phyloP scores from a whole-genome alignment of 2,113 vertebrate species.

The Lota lota region DNA sequence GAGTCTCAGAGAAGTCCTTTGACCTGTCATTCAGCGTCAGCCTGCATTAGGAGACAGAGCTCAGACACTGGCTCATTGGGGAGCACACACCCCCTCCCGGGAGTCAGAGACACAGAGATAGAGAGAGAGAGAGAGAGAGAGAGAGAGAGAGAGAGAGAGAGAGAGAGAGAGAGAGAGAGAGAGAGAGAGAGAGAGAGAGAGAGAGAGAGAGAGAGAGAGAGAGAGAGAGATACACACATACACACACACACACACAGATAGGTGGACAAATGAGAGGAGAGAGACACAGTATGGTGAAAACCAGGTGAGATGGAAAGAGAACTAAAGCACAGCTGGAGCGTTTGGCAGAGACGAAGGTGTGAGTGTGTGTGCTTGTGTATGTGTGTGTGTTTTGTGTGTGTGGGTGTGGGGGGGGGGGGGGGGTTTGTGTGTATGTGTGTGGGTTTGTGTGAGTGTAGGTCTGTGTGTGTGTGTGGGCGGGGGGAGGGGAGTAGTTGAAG shows the following conservation, averaged over 20 bases:
- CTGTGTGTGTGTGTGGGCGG: too few relatives aligned
- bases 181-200: not conserved
- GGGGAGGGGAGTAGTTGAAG: too few relatives aligned
- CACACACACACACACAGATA: not conserved
- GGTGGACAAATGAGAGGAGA: constrained; percentile 2
- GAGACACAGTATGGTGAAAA: not conserved
- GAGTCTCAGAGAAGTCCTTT: constrained; percentile 55
- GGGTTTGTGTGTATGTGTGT: too few relatives aligned
- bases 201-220: not conserved
- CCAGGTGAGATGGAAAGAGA: not conserved
- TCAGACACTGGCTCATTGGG: constrained; percentile 6
- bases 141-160: not conserved
- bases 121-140: not conserved
- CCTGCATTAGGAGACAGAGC: constrained; percentile 34
- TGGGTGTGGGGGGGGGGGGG: too few relatives aligned
- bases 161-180: not conserved
- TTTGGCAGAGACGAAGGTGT: too few relatives aligned
- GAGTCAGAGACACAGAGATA: constrained; percentile 23
- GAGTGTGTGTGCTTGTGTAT: too few relatives aligned
- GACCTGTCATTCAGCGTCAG: constrained; percentile 61
- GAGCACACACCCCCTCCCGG: constrained; percentile 31
- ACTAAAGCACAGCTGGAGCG: too few relatives aligned
- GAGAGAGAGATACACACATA: constrained; percentile 1
- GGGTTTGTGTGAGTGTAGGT: too few relatives aligned
- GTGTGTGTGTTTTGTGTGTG: too few relatives aligned